Conservation (phyloP, 1,140 invertebrate genomes). For the Atta texana region DNA sequence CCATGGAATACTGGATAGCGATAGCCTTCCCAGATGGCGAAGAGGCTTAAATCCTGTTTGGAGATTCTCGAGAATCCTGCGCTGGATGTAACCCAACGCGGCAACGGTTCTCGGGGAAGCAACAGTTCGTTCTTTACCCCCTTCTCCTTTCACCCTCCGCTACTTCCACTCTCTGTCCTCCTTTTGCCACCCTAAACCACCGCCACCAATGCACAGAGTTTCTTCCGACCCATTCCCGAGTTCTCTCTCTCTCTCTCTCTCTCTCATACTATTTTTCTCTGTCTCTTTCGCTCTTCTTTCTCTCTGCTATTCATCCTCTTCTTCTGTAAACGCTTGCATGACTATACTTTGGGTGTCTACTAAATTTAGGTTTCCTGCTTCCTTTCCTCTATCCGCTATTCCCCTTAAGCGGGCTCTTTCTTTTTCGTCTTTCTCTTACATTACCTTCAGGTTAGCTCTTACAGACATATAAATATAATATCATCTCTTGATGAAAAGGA, state of each 20-base stretch:
- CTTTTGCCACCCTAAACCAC: constrained; percentile 76
- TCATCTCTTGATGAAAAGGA: constrained; percentile 63
- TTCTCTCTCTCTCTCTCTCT: constrained; percentile 51
- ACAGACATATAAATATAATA: constrained; percentile 22
- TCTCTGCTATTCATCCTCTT: constrained; percentile 47
- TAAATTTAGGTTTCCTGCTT: constrained; percentile 79
- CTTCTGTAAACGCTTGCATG: constrained; percentile 56
- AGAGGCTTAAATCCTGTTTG: constrained; percentile 79
- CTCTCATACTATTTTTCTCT: constrained; percentile 47
- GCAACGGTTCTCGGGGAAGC: constrained; percentile 81
- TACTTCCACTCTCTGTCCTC: constrained; percentile 72
- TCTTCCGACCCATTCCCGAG: constrained; percentile 41
- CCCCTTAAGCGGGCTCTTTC: constrained; percentile 17
- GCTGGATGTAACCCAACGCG: constrained; percentile 72
- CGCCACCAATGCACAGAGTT: constrained; percentile 74
- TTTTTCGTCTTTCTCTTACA: constrained; percentile 15
- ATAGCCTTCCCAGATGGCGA: constrained; percentile 71
- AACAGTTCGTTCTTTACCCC: constrained; percentile 83
- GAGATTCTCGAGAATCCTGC: constrained; percentile 80
- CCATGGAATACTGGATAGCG: constrained; percentile 58
- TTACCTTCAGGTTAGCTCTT: constrained; percentile 39
- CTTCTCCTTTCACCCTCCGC: constrained; percentile 62
- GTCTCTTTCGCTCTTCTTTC: constrained; percentile 7
- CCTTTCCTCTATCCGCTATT: constrained; percentile 32
- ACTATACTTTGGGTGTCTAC: constrained; percentile 74